These are phyloP conservation scores for Saccostrea glomerata DNA, from an alignment of 1,140 invertebrate genomes.

Conservation along the genomic window DNA sequence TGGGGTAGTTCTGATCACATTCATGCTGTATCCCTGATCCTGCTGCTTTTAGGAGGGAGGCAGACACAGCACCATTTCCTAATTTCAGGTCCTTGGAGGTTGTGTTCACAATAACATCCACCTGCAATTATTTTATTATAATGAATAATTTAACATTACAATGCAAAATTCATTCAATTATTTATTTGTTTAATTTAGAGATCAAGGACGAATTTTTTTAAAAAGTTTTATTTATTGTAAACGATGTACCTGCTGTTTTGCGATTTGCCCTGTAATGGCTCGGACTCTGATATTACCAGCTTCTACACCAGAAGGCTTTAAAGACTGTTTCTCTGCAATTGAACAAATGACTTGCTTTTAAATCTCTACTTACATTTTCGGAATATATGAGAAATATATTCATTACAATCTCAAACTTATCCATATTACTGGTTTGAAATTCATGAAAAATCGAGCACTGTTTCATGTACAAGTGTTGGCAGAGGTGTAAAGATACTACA, in stretches of 20 bases:
- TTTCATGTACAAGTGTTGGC: no score
- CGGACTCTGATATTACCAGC: neutral
- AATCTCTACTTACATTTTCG: no score
- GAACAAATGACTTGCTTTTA: neutral
- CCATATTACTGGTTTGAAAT: no score
- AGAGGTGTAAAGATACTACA: no score
- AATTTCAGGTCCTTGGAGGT: constrained; percentile 57
- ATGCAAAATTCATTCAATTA: no score
- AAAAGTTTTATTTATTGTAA: no score
- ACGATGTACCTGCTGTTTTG: constrained; percentile 10
- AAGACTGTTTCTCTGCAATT: neutral
- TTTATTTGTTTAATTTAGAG: no score
- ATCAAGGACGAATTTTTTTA: no score
- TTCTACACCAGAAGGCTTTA: neutral
- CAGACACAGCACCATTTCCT: constrained; percentile 59
- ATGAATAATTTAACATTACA: no score
- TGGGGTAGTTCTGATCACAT: constrained; percentile 59
- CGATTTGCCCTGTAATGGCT: neutral
- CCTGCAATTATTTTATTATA: constrained; percentile 47
- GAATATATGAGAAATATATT: no score
- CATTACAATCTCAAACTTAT: no score
- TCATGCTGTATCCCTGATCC: constrained; percentile 62
- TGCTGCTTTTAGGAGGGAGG: constrained; percentile 51
- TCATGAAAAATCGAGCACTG: no score
- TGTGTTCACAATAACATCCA: constrained; percentile 62